Evolutionary conservation across 2,797 vertebrate genomes (phyloP), one percentile per base, ranked within the genome.

Genomic region (Tarsius wallacei): DNA sequence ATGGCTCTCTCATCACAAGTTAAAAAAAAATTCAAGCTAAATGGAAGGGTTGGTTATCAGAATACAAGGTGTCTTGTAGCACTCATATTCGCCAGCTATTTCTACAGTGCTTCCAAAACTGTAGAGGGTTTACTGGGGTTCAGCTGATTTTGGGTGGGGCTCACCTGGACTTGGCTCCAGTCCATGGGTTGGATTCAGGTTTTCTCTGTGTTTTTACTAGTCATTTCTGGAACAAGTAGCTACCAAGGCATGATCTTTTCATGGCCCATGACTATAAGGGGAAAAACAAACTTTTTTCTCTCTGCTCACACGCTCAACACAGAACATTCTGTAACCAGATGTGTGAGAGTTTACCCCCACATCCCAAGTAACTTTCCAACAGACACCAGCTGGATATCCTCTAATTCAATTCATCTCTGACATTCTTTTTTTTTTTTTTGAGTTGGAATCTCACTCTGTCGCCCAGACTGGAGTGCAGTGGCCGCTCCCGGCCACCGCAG

Each of bases 11-110:
- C 57, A 59, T 36, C 12, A 31, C n/a, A 95, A 36, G 73, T 83
- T 88, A 11, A 71, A 78, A 93, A 78, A 93, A 66, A 57, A 85
- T 70, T 84, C 81, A 57, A 73, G 36, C 42, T 70, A 64, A 73
- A 66, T 9, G 53, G 51, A 31, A 93, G 68, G 5, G n/a, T 47
- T 90, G 57, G 66, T 82, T 88, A 26, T 89, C 64, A 85, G 68
- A 95, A 93, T 19, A 26, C 12, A 81, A 22, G 26, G 12, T 78
- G n/a, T 78, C 76, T 66, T 2, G 2, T 78, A 63, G 33, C 51
- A n/a, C 73, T 3, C 7, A 11, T 59, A 4, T 76, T 61, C 17
- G 26, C 31, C 51, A 94, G 61, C 71, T 59, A 8, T 92, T 83
- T 55, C 24, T 57, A 70, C 42, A 81, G 22, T 16, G n/a, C n/a